Conservation (phyloP, 2,113 vertebrate species). For the Mormoops blainvillei region DNA sequence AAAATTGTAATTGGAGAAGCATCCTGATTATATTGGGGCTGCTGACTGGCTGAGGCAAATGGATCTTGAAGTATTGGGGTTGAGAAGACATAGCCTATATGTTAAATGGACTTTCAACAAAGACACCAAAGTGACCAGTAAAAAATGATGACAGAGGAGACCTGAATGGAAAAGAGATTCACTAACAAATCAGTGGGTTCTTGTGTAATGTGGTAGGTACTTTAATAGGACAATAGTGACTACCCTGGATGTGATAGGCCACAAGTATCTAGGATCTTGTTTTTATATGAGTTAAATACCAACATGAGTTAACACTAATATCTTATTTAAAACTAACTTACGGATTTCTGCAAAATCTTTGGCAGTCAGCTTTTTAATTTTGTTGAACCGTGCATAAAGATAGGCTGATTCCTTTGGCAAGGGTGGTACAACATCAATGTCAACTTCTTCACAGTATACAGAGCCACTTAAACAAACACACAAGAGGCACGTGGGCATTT, state of each 20-base stretch:
- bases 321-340: constrained; percentile 80
- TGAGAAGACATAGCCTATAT: neutral
- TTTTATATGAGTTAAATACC: neutral
- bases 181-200: neutral
- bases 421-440: constrained; percentile 88
- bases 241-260: neutral
- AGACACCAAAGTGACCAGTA: neutral
- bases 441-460: constrained; percentile 95
- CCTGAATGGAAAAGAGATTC: neutral
- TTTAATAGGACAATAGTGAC: neutral
- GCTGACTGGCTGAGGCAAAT: neutral
- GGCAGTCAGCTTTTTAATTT: constrained; percentile 90
- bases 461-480: constrained; percentile 96
- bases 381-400: constrained; percentile 96
- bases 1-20: neutral
- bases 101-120: neutral
- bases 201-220: neutral
- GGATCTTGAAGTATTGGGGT: neutral
- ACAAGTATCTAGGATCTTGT: neutral
- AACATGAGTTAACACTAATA: neutral
- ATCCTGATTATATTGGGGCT: neutral
- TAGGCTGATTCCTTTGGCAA: constrained; percentile 96
- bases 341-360: constrained; percentile 92
- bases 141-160: neutral
- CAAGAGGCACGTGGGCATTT: constrained; percentile 91